Evolutionary conservation across 2,888 invertebrate species (phyloP).

Genomic region (Theristus sp.): DNA sequence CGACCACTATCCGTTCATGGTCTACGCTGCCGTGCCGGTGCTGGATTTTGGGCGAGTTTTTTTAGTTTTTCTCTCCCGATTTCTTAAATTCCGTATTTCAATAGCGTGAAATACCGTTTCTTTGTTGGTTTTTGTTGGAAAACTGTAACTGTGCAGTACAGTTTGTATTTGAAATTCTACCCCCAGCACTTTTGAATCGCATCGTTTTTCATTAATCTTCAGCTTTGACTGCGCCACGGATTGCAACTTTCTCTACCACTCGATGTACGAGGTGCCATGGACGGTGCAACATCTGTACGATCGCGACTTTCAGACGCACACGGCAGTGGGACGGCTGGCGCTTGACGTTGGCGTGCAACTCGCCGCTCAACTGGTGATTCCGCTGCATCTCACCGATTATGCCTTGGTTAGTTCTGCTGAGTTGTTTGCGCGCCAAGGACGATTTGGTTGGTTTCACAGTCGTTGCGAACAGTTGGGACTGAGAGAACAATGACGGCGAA

Average conservation of each 20-base stretch:
- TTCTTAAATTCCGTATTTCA: no score
- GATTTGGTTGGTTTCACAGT: not conserved
- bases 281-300: not conserved
- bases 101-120: no score
- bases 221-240: no score
- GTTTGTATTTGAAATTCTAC: no score
- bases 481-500: no score
- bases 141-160: no score
- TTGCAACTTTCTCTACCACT: not conserved
- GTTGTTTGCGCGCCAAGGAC: no score
- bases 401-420: no score
- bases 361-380: not conserved
- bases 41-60: not conserved
- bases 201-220: not conserved
- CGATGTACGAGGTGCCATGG: not conserved
- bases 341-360: not conserved
- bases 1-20: not conserved
- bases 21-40: not conserved
- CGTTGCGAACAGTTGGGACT: no score
- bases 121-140: no score
- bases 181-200: no score
- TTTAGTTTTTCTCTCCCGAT: no score
- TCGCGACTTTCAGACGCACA: not conserved
- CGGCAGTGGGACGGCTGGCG: not conserved
- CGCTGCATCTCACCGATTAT: not conserved